phyloP scores from a whole-genome alignment of 1,140 invertebrate genomes.

The Bombus balteatus region DNA sequence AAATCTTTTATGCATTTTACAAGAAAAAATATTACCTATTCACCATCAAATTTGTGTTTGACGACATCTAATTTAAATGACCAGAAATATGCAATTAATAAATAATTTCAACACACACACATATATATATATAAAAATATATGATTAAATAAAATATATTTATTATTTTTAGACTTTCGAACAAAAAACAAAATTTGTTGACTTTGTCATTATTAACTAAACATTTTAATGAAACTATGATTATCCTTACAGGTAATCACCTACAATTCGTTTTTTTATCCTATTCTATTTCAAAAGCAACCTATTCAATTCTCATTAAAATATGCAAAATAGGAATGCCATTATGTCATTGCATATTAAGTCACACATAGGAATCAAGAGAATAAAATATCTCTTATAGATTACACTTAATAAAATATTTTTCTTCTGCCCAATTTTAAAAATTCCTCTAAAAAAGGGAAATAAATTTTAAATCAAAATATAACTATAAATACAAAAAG shows the following conservation, averaged over 20 bases:
- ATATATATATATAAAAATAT: background rate
- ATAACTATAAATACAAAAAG: background rate
- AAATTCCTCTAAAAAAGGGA: constrained; percentile 57
- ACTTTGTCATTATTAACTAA: constrained; percentile 39
- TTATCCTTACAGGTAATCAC: background rate
- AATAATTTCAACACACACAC: background rate
- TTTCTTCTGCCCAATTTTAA: constrained; percentile 35
- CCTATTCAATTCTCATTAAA: constrained; percentile 24
- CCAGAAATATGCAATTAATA: background rate
- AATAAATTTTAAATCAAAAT: constrained; percentile 22
- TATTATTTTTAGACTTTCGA: background rate
- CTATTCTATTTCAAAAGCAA: constrained; percentile 22
- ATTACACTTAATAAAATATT: constrained; percentile 33
- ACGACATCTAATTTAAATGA: background rate
- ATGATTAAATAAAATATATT: constrained; percentile 5
- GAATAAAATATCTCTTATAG: constrained; percentile 2
- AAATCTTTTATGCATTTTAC: background rate
- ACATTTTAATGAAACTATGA: constrained; percentile 40
- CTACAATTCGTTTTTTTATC: constrained; percentile 8
- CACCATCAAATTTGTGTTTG: background rate
- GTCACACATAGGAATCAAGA: constrained; percentile 33
- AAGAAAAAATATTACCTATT: background rate
- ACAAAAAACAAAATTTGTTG: background rate
- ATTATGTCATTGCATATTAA: constrained; percentile 11
- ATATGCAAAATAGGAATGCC: constrained; percentile 27